These are phyloP conservation scores for Perca schrenkii DNA, from an alignment of 2,113 vertebrate genomes.

Conservation along the genomic window DNA sequence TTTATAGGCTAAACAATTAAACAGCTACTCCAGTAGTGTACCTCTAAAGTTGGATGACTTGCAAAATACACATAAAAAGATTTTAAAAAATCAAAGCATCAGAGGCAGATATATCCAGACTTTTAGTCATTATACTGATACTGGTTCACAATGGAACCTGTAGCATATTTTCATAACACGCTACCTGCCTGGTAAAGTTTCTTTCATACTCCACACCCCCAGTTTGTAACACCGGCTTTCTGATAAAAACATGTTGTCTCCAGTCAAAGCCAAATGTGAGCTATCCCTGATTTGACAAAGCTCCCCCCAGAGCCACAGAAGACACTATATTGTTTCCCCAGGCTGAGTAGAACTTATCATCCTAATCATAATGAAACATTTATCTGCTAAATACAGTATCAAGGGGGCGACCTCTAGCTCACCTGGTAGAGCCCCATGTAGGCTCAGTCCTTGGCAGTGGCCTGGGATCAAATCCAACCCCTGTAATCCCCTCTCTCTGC, in stretches of 20 bases:
- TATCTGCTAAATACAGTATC: neutral
- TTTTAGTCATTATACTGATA: neutral
- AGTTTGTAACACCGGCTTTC: neutral
- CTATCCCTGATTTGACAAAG: neutral
- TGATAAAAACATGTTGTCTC: neutral
- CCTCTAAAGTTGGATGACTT: neutral
- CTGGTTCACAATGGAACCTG: neutral
- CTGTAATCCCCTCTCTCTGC: too few species aligned
- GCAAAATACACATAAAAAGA: neutral
- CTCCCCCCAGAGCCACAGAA: neutral
- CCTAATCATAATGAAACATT: neutral
- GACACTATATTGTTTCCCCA: neutral
- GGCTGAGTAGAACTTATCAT: neutral
- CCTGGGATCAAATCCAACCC: too few species aligned
- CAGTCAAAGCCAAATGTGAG: neutral
- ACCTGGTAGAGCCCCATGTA: too few species aligned
- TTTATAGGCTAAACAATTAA: neutral
- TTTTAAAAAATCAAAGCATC: neutral
- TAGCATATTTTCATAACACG: neutral
- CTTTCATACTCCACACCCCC: neutral
- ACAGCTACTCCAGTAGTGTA: neutral
- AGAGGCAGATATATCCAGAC: neutral
- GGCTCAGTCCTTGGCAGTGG: too few species aligned
- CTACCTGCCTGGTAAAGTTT: neutral
- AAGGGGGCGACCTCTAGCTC: too few species aligned